These are phyloP conservation scores for Leucoptera coffeella DNA, from an alignment of 2,888 invertebrate species.

Conservation along the genomic window DNA sequence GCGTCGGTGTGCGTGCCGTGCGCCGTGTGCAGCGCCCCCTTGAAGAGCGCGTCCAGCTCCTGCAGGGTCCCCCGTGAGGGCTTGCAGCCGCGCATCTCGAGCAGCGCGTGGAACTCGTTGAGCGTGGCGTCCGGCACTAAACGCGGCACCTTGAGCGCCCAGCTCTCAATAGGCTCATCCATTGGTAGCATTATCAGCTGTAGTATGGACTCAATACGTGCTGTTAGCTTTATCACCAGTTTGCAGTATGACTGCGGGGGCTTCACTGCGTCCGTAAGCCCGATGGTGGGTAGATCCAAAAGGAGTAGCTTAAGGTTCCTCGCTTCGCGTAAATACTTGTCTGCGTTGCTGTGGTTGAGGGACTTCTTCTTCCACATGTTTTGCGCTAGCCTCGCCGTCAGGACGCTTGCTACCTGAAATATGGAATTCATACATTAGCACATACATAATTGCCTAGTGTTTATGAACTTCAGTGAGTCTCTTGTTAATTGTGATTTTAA, in stretches of 20 bases:
- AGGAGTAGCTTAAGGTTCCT: conserved; percentile 92
- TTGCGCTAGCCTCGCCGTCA: no score
- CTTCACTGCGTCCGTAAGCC: conserved; percentile 80
- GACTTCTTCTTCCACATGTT: conserved; percentile 89
- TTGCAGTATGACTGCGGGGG: conserved; percentile 82
- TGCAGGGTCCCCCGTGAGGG: conserved; percentile 21
- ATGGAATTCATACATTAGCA: no score
- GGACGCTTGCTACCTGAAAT: no score
- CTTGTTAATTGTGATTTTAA: no score
- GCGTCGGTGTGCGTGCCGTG: no score
- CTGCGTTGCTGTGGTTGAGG: no score
- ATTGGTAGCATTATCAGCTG: conserved; percentile 95
- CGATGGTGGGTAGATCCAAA: conserved; percentile 89
- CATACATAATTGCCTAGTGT: no score
- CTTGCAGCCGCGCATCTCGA: conserved; percentile 87
- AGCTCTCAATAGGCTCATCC: conserved; percentile 61
- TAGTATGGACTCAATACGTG: conserved; percentile 97
- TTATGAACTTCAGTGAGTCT: no score
- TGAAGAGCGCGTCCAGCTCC: conserved; percentile 16
- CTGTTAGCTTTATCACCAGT: conserved; percentile 83
- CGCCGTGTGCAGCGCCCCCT: no score
- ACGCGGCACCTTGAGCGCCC: conserved; percentile 86
- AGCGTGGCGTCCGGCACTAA: conserved; percentile 84
- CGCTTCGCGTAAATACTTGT: no score
- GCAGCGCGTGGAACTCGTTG: conserved; percentile 87